Evolutionary conservation across 1,140 invertebrate species (phyloP).

Genomic region (Zaprionus ornatus): DNA sequence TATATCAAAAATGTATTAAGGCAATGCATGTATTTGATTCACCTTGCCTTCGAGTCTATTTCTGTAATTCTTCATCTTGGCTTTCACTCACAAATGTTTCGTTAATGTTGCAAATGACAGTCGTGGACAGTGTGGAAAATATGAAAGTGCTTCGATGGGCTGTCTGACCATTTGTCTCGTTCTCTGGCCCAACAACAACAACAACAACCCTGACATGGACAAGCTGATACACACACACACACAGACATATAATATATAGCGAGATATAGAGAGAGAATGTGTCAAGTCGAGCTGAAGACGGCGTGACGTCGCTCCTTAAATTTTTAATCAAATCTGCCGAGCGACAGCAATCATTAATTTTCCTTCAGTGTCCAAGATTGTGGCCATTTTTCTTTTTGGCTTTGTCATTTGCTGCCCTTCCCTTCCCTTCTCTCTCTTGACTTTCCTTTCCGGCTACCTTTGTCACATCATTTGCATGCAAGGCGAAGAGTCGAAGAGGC

Average conservation of each 20-base stretch:
- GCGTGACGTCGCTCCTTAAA: constrained; percentile 41
- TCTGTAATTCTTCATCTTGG: not conserved
- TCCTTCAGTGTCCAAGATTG: constrained; percentile 48
- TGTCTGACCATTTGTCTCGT: not conserved
- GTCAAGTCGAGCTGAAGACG: constrained; percentile 53
- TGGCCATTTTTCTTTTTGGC: constrained; percentile 44
- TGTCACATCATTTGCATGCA: constrained; percentile 43
- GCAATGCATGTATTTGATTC: not conserved
- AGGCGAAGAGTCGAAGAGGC: not conserved
- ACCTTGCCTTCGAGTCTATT: not conserved
- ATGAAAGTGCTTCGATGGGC: not conserved
- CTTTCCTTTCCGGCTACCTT: constrained; percentile 27
- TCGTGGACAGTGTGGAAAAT: constrained; percentile 9
- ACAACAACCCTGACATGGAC: not conserved
- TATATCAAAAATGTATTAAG: no score
- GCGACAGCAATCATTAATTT: constrained; percentile 55
- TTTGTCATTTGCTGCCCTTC: constrained; percentile 24
- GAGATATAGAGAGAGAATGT: constrained; percentile 16
- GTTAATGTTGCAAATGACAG: constrained; percentile 2
- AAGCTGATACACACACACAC: constrained; percentile 28
- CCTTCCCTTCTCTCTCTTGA: not conserved
- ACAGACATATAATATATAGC: not conserved
- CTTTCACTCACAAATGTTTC: not conserved
- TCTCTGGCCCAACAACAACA: not conserved
- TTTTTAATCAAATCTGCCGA: constrained; percentile 54